Evolutionary conservation across 2,113 vertebrate species (phyloP).

Genomic region (Calidris pygmaea): DNA sequence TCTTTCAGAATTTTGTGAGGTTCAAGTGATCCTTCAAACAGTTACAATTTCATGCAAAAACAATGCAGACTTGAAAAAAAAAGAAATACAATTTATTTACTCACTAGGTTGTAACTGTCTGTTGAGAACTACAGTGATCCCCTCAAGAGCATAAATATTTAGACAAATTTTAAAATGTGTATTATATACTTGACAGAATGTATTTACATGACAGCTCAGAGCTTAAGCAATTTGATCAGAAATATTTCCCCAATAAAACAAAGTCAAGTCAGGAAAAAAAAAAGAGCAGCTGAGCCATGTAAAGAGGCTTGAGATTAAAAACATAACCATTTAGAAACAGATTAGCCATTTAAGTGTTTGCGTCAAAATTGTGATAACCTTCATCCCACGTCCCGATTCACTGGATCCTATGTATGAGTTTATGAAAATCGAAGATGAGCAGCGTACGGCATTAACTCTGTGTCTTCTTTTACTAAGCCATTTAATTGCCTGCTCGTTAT

Average conservation of each 20-base stretch:
- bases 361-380: neutral
- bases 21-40: constrained; percentile 30
- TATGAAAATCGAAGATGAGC: neutral
- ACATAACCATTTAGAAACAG: constrained; percentile 34
- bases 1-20: constrained; percentile 26
- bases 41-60: constrained; percentile 29
- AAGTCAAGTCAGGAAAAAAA: constrained; percentile 28
- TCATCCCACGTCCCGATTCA: neutral
- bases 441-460: neutral
- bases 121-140: constrained; percentile 57
- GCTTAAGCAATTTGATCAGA: constrained; percentile 73
- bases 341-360: constrained; percentile 29
- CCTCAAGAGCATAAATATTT: constrained; percentile 75
- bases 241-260: constrained; percentile 70
- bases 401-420: neutral
- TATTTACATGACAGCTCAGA: constrained; percentile 68
- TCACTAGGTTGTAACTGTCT: constrained; percentile 49
- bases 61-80: constrained; percentile 13
- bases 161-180: constrained; percentile 73
- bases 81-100: constrained; percentile 68
- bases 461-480: neutral
- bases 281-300: constrained; percentile 37
- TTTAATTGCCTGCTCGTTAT: neutral
- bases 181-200: constrained; percentile 71
- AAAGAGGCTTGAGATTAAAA: constrained; percentile 59